These are phyloP conservation scores for Megaptera novaeangliae DNA, from an alignment of 2,113 vertebrate species.

Conservation along the genomic window DNA sequence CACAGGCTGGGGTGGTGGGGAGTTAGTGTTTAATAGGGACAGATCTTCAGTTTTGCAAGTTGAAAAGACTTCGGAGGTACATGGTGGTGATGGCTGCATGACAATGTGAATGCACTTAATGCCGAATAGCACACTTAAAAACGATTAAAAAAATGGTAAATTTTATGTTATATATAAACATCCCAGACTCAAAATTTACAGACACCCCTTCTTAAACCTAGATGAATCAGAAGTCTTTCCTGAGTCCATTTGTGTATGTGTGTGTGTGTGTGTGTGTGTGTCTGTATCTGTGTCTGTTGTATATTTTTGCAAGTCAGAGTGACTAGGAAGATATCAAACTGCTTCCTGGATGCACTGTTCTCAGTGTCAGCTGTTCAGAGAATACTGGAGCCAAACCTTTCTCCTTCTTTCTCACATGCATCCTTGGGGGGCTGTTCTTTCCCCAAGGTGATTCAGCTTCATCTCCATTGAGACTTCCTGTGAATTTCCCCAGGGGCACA, in stretches of 20 bases:
- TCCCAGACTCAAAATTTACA: neutral
- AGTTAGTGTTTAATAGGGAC: accelerated
- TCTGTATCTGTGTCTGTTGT: neutral
- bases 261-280: neutral
- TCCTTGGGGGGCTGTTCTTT: neutral
- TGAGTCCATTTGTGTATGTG: neutral
- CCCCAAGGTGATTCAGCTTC: accelerated
- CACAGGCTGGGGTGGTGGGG: accelerated
- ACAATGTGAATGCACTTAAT: accelerated
- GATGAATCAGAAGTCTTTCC: neutral
- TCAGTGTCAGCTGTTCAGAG: accelerated
- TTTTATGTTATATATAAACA: too few relatives aligned
- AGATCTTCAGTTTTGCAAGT: neutral
- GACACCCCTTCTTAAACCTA: neutral
- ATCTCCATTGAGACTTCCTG: accelerated
- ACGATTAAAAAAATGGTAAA: accelerated
- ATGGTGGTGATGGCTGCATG: accelerated
- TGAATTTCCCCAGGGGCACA: neutral
- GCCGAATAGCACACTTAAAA: neutral
- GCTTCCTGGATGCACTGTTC: neutral
- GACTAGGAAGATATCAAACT: neutral
- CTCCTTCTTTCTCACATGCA: accelerated
- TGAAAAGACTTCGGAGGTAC: accelerated
- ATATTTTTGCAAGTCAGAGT: neutral
- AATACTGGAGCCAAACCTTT: accelerated